Percentiles rank a stretch among this genome's conserved stretches.
These are phyloP conservation scores for Cephus runcator DNA, from an alignment of 2,888 invertebrate genomes.

Conservation along the genomic window DNA sequence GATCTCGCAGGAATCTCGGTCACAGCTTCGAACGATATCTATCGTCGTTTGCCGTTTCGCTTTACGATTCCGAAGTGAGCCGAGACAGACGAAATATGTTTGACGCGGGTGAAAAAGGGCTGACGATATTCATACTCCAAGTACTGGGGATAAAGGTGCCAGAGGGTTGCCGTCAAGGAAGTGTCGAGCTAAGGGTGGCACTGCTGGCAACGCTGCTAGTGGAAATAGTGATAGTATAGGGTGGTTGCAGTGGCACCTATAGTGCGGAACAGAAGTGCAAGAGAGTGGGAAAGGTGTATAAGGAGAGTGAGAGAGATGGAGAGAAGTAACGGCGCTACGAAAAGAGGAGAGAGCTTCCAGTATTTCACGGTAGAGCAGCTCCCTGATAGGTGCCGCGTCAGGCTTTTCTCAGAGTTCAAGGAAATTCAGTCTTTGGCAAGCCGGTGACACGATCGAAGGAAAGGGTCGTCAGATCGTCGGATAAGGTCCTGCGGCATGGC, in stretches of 20 bases:
- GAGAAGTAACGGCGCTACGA: constrained; percentile 8
- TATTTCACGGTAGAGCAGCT: constrained; percentile 52
- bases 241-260: no score
- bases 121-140: constrained; percentile 57
- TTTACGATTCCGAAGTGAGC: not conserved
- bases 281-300: constrained; percentile 17
- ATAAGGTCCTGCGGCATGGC: no score
- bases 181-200: no score
- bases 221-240: no score
- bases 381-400: constrained; percentile 53
- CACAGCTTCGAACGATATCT: no score
- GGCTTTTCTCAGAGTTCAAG: constrained; percentile 51
- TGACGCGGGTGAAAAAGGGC: constrained; percentile 62
- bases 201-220: no score
- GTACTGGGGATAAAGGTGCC: constrained; percentile 25
- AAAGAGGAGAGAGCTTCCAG: constrained; percentile 21
- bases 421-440: constrained; percentile 35
- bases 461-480: no score
- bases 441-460: not conserved
- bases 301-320: constrained; percentile 18
- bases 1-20: no score
- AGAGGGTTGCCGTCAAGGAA: constrained; percentile 15
- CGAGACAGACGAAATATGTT: constrained; percentile 43
- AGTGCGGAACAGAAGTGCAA: not conserved
- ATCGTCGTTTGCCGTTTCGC: no score